Evolutionary conservation across 2,797 vertebrate genomes (phyloP).

Genomic region (Oceanodroma leucorhoa): DNA sequence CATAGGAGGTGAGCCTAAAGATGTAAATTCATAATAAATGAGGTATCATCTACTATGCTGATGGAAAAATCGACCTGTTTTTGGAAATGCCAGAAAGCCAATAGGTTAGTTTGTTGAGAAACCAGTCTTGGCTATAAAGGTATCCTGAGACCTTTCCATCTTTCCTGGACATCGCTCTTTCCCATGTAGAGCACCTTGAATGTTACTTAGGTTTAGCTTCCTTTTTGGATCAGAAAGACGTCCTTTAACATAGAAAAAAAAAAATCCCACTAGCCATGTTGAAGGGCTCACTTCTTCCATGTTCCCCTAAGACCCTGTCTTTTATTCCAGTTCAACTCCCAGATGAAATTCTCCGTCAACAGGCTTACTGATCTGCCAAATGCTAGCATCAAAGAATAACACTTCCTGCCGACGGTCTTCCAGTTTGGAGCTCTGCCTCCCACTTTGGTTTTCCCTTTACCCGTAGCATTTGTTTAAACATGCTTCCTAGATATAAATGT

Average conservation of each 20-base stretch:
- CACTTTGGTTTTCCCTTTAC: background rate
- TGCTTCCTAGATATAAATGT: background rate
- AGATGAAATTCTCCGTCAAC: background rate
- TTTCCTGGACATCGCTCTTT: background rate
- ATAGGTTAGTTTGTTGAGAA: background rate
- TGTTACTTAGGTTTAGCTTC: background rate
- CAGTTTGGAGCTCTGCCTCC: background rate
- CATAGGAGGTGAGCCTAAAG: background rate
- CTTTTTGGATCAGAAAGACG: background rate
- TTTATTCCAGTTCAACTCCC: background rate
- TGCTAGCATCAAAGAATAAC: background rate
- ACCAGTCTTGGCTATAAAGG: background rate
- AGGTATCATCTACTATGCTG: background rate
- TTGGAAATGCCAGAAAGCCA: background rate
- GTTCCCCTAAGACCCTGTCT: background rate
- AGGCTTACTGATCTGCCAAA: background rate
- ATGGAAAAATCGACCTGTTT: background rate
- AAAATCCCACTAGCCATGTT: background rate
- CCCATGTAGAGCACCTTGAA: background rate
- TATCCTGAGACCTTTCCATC: background rate
- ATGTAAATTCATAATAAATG: background rate
- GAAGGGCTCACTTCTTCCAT: background rate
- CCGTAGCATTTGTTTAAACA: background rate
- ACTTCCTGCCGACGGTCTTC: background rate
- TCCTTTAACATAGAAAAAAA: background rate